Percentiles rank a stretch among this genome's conserved stretches.
Conservation (phyloP, 1,140 invertebrate species). For the Papilio xuthus region DNA sequence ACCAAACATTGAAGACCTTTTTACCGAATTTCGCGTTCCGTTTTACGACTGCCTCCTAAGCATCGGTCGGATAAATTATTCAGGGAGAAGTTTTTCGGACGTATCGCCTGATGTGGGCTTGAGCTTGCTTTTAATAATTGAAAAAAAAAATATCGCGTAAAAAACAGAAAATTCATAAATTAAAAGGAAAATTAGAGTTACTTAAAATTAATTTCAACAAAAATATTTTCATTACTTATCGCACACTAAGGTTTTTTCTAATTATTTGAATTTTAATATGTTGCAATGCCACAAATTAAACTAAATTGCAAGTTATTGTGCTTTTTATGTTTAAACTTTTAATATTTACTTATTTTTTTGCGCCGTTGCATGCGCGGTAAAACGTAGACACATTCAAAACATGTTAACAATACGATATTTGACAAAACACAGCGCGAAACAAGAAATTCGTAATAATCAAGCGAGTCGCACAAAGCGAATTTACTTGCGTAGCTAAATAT, state of each 20-base stretch:
- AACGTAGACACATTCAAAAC: constrained; percentile 37
- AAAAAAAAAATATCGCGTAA: constrained; percentile 39
- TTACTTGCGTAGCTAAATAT: constrained; percentile 73
- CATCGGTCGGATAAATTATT: constrained; percentile 74
- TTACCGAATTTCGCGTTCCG: constrained; percentile 74
- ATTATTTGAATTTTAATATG: no score
- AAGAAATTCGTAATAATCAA: constrained; percentile 77
- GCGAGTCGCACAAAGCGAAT: constrained; percentile 71
- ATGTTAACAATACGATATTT: constrained; percentile 51
- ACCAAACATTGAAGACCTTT: constrained; percentile 77
- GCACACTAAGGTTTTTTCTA: no score
- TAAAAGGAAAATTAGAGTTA: background rate
- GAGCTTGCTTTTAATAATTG: constrained; percentile 60
- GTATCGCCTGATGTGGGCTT: constrained; percentile 55
- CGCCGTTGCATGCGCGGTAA: background rate
- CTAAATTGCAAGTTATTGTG: constrained; percentile 25
- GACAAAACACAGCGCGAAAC: constrained; percentile 51
- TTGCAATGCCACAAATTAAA: background rate
- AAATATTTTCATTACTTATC: background rate
- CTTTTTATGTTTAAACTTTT: constrained; percentile 29
- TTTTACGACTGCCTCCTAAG: constrained; percentile 75
- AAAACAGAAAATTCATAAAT: background rate
- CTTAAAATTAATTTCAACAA: background rate
- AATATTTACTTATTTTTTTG: background rate
- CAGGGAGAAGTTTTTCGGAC: constrained; percentile 62